Percentiles rank a stretch among this genome's conserved stretches.
These are phyloP conservation scores for Mormyrus hasselquistii DNA, from an alignment of 2,797 vertebrate genomes.

Conservation along the genomic window DNA sequence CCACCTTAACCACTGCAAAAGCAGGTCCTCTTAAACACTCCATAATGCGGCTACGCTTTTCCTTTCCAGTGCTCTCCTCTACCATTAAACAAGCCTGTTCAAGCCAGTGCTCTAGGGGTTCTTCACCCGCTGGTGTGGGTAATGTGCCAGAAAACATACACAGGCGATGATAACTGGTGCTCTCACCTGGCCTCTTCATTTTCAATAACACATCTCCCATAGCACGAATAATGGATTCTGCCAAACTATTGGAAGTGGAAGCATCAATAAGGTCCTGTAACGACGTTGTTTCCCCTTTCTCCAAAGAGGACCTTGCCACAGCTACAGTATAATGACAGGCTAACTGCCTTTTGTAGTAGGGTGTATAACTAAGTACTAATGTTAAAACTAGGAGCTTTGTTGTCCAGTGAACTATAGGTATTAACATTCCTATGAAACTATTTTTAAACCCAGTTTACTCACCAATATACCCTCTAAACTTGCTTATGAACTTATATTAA, in stretches of 20 bases:
- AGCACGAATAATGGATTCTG: not conserved
- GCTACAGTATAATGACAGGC: not conserved
- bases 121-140: constrained; percentile 8
- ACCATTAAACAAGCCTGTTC: constrained; percentile 20
- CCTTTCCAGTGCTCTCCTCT: constrained; percentile 16
- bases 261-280: not conserved
- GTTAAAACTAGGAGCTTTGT: not conserved
- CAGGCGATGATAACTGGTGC: not conserved
- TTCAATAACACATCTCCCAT: not conserved
- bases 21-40: not conserved
- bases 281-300: not conserved
- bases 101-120: constrained; percentile 12
- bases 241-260: not conserved
- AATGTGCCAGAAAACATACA: not conserved
- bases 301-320: not conserved
- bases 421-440: not conserved
- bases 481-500: too few relatives aligned
- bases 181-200: not conserved
- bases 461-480: not conserved
- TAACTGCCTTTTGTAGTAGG: not conserved
- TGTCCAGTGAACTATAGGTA: not conserved
- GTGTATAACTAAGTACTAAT: not conserved
- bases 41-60: not conserved
- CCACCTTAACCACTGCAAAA: not conserved
- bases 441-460: not conserved